A percentile compares a stretch with the other conserved stretches of the same genome.
Evolutionary conservation across 2,797 vertebrate genomes (phyloP).

Genomic region (Pteronotus mesoamericanus): DNA sequence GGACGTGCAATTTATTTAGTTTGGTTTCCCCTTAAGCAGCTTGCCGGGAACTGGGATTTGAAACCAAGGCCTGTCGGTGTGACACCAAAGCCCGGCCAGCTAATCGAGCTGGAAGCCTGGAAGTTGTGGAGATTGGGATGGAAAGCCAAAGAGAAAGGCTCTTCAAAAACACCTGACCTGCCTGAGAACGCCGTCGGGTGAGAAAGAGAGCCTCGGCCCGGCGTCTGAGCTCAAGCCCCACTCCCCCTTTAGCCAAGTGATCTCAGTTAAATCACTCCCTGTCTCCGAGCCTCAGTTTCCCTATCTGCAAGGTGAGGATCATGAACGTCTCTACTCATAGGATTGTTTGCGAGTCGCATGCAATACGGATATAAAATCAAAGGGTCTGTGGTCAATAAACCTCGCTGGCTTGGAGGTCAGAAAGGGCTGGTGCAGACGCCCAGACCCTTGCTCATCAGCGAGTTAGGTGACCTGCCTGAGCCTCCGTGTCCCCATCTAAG

Average conservation of each 20-base stretch:
- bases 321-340: neutral
- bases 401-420: neutral
- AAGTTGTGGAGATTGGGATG: neutral
- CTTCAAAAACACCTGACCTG: fast-evolving
- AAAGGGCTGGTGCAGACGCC: neutral
- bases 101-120: neutral
- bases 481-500: neutral
- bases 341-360: neutral
- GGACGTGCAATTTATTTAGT: neutral
- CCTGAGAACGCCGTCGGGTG: neutral
- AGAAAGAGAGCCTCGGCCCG: neutral
- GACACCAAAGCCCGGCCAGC: neutral
- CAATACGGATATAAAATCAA: neutral
- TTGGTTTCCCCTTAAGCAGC: neutral
- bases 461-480: neutral
- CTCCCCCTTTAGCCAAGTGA: neutral
- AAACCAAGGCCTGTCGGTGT: neutral
- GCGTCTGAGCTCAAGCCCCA: neutral
- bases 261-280: neutral
- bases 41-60: neutral
- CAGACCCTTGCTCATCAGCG: neutral
- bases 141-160: neutral
- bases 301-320: neutral
- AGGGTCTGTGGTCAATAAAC: fast-evolving
- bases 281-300: neutral